Evolutionary conservation across 2,888 invertebrate species (phyloP).

Genomic region (Buathra laborator): DNA sequence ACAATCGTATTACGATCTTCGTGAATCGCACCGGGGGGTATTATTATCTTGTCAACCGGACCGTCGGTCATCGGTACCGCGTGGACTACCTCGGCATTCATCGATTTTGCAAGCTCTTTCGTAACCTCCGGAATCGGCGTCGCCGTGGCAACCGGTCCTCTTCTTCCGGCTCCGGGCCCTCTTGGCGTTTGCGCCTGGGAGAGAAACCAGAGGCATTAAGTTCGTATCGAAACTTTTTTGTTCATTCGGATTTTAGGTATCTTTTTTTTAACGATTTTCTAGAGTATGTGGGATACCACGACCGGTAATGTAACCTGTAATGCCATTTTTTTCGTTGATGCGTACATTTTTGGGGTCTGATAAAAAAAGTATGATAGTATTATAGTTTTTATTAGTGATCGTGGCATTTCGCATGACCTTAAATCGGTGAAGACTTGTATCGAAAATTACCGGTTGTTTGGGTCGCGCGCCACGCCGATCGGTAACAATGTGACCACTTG

Average conservation of each 20-base stretch:
- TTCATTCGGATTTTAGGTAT: neutral
- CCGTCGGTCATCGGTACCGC: constrained; percentile 75
- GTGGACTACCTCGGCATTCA: constrained; percentile 78
- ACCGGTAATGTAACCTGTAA: too few relatives aligned
- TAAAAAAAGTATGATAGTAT: too few relatives aligned
- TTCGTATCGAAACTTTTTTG: neutral
- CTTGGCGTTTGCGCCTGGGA: neutral
- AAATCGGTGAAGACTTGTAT: neutral
- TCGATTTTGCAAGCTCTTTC: constrained; percentile 73
- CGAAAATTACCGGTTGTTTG: constrained; percentile 47
- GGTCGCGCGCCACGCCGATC: constrained; percentile 39
- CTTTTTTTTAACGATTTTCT: too few relatives aligned
- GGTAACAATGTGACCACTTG: constrained; percentile 47
- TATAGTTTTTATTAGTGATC: too few relatives aligned
- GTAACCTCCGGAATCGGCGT: constrained; percentile 72
- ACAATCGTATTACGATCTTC: constrained; percentile 77
- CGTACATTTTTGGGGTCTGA: too few relatives aligned
- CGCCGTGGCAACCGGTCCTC: constrained; percentile 29
- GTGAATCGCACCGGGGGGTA: constrained; percentile 77
- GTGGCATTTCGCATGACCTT: too few relatives aligned
- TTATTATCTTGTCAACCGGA: constrained; percentile 77
- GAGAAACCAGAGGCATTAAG: neutral
- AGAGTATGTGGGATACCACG: too few relatives aligned
- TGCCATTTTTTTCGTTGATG: too few relatives aligned
- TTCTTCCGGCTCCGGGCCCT: neutral